phyloP scores from a whole-genome alignment of 1,140 invertebrate species.

The Nasonia vitripennis region DNA sequence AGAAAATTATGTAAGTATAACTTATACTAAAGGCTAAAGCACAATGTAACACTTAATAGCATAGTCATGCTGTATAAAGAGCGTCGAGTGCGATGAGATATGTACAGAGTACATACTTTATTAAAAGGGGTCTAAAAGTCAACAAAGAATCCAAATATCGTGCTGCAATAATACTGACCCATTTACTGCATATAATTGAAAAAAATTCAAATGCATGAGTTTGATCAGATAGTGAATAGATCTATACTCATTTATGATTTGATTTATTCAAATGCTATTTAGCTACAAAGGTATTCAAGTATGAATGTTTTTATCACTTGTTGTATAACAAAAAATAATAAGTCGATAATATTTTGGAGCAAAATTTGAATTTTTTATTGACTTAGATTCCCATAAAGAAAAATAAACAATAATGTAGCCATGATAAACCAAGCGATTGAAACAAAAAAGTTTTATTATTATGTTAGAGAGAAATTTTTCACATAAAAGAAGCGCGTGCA shows the following conservation, averaged over 20 bases:
- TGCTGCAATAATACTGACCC: no score
- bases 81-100: background rate
- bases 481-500: constrained; percentile 23
- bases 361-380: background rate
- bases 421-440: constrained; percentile 8
- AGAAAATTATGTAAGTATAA: background rate
- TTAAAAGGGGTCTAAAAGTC: background rate
- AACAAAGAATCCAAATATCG: no score
- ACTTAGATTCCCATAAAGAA: no score
- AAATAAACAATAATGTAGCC: background rate
- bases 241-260: no score
- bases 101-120: background rate
- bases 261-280: no score
- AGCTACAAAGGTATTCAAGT: no score
- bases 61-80: background rate
- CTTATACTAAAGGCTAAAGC: background rate
- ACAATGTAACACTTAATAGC: background rate
- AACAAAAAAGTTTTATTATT: constrained; percentile 10
- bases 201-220: no score
- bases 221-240: no score
- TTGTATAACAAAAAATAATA: no score
- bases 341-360: no score
- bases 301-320: no score
- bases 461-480: constrained; percentile 15
- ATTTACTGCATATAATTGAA: no score